Evolutionary conservation across 2,888 invertebrate genomes (phyloP).

Genomic region (Stenurella melanura): DNA sequence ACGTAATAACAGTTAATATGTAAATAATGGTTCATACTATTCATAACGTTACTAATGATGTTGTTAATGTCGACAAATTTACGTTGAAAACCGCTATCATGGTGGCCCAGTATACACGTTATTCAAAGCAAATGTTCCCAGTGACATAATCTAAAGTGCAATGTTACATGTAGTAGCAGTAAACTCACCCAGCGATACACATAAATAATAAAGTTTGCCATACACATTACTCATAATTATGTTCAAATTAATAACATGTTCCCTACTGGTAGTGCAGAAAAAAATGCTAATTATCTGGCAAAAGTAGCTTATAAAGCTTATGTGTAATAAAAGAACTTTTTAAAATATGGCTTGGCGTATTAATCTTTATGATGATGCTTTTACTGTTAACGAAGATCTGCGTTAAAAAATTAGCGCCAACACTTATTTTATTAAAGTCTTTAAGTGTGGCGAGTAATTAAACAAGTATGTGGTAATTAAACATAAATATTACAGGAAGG

Average conservation of each 20-base stretch:
- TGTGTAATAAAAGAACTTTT: slow-evolving; percentile 31
- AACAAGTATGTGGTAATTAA: too few relatives aligned
- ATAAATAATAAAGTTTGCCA: slow-evolving; percentile 67
- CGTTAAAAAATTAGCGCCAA: slow-evolving; percentile 12
- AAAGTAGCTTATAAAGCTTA: slow-evolving; percentile 28
- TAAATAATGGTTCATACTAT: neutral
- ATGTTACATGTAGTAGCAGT: slow-evolving; percentile 56
- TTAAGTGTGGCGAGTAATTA: neutral
- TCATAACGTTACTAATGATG: slow-evolving; percentile 13
- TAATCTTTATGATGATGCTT: slow-evolving; percentile 31
- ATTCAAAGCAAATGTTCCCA: slow-evolving; percentile 65
- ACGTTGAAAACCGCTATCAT: slow-evolving; percentile 59
- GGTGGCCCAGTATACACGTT: slow-evolving; percentile 62
- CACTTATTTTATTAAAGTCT: slow-evolving; percentile 12
- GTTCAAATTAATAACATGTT: slow-evolving; percentile 61
- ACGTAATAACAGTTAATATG: neutral
- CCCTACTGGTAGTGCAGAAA: slow-evolving; percentile 29
- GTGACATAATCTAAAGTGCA: slow-evolving; percentile 65
- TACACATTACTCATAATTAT: slow-evolving; percentile 67
- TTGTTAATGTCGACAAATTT: slow-evolving; percentile 19
- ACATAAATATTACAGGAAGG: too few relatives aligned
- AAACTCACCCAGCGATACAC: slow-evolving; percentile 55
- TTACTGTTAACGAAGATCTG: slow-evolving; percentile 18
- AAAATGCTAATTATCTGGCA: slow-evolving; percentile 40
- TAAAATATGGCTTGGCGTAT: slow-evolving; percentile 32